phyloP scores from a whole-genome alignment of 2,113 vertebrate species.

The Rattus rattus region DNA sequence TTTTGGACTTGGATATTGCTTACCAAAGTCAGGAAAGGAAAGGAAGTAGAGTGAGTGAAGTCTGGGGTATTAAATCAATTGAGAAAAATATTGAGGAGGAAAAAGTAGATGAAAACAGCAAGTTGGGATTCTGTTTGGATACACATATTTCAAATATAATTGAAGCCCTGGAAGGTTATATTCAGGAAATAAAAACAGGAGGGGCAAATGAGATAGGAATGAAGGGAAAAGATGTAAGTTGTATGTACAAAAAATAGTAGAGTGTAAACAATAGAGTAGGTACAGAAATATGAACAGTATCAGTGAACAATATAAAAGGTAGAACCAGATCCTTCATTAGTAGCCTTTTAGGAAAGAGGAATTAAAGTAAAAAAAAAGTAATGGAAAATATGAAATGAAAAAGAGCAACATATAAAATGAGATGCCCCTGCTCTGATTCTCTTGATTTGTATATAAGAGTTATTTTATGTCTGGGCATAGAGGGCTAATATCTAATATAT shows the following conservation, averaged over 20 bases:
- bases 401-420: not conserved
- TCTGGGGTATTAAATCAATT: not conserved
- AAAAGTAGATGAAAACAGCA: not conserved
- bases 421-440: not conserved
- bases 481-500: too few relatives aligned
- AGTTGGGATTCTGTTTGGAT: not conserved
- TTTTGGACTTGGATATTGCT: not conserved
- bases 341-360: not conserved
- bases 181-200: not conserved
- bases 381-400: not conserved
- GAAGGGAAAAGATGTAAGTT: not conserved
- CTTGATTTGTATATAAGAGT: not conserved
- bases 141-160: not conserved
- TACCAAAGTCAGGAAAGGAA: not conserved
- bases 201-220: not conserved
- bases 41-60: not conserved
- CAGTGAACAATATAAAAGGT: not conserved
- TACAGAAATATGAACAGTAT: not conserved
- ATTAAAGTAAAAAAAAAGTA: not conserved
- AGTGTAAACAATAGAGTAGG: not conserved
- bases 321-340: not conserved
- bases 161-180: not conserved
- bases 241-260: not conserved
- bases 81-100: not conserved
- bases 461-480: not conserved